These are phyloP conservation scores for Ormyrus labotus DNA, from an alignment of 2,888 invertebrate genomes.

Conservation along the genomic window DNA sequence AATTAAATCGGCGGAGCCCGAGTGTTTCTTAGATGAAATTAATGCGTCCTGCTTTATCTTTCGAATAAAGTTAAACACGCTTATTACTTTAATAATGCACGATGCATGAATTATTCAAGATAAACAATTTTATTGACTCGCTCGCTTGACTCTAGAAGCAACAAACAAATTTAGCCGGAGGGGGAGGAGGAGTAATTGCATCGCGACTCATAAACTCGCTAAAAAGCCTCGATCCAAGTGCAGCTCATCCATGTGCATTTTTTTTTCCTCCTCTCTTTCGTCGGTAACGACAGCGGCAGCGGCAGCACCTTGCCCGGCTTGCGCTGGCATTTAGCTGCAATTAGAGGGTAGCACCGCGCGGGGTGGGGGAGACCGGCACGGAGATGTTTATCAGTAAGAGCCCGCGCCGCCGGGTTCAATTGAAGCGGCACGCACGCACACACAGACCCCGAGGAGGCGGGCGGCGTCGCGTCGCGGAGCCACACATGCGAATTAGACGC, in stretches of 20 bases:
- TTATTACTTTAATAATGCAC: no score
- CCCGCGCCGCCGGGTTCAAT: conserved; percentile 11
- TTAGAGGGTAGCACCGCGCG: background rate
- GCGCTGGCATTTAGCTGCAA: conserved; percentile 19
- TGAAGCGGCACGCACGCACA: background rate
- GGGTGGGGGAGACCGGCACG: background rate
- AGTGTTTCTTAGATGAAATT: no score
- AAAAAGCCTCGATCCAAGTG: background rate
- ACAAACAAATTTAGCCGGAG: no score
- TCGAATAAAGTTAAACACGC: no score
- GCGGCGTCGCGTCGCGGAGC: conserved; percentile 1
- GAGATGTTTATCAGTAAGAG: conserved; percentile 36
- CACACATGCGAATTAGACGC: conserved; percentile 55
- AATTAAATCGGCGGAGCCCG: no score
- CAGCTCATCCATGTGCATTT: background rate
- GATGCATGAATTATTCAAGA: no score
- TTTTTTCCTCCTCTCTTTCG: background rate
- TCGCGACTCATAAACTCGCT: no score
- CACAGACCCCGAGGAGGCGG: background rate
- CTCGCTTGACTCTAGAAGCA: no score
- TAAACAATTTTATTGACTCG: no score
- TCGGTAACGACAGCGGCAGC: background rate
- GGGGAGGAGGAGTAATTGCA: no score
- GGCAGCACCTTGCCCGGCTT: background rate
- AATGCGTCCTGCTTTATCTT: no score